These are phyloP conservation scores for Sogatella furcifera DNA, from an alignment of 1,140 invertebrate species.

Conservation along the genomic window DNA sequence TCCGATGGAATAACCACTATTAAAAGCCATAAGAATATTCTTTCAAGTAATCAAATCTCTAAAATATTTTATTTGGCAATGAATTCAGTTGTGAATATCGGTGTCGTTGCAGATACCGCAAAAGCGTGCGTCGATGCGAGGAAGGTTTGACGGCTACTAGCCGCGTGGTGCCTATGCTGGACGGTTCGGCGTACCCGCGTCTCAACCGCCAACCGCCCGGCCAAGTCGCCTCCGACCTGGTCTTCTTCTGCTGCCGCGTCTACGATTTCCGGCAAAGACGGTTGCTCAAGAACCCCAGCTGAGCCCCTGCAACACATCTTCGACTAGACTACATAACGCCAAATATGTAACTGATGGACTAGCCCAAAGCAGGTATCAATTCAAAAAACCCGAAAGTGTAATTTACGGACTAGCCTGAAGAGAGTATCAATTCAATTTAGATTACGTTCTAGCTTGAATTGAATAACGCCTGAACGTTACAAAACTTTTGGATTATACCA, in stretches of 20 bases:
- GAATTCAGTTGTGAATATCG: slow-evolving; percentile 1
- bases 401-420: no score
- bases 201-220: slow-evolving; percentile 51
- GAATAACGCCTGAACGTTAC: no score
- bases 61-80: no score
- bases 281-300: slow-evolving; percentile 48
- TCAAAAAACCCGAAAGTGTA: no score
- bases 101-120: slow-evolving; percentile 44
- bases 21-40: no score
- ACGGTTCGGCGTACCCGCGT: slow-evolving; percentile 38
- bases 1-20: no score
- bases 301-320: background rate
- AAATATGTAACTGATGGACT: background rate
- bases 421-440: no score
- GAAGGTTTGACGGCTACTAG: slow-evolving; percentile 43
- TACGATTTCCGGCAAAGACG: slow-evolving; percentile 87
- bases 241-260: slow-evolving; percentile 87
- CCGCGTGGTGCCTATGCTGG: slow-evolving; percentile 44
- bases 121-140: slow-evolving; percentile 46
- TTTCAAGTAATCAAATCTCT: no score
- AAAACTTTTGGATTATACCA: no score
- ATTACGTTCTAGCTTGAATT: no score
- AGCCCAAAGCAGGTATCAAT: no score
- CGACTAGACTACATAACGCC: background rate
- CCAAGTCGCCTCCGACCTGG: slow-evolving; percentile 66